phyloP scores from a whole-genome alignment of 2,113 vertebrate genomes.

The Laticauda colubrina region DNA sequence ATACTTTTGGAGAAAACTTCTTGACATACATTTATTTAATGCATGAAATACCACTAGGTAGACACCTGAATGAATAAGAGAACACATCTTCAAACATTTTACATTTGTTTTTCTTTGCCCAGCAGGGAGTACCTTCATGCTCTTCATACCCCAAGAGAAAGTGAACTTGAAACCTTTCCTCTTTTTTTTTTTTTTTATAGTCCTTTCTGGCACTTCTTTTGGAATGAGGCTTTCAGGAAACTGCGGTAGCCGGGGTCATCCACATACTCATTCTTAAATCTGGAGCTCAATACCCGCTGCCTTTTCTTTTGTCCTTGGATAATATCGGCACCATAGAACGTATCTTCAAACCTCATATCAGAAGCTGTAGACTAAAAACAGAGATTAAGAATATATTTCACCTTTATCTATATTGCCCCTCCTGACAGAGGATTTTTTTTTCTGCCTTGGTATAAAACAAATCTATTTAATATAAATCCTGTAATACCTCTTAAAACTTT shows the following conservation, averaged over 20 bases:
- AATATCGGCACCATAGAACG: constrained; percentile 81
- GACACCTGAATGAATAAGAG: constrained; percentile 29
- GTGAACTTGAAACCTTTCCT: background rate
- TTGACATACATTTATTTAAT: constrained; percentile 8
- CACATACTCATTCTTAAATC: constrained; percentile 92
- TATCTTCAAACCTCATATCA: constrained; percentile 93
- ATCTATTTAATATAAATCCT: background rate
- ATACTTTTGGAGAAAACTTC: constrained; percentile 23
- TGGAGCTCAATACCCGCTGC: constrained; percentile 86
- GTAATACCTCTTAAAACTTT: background rate
- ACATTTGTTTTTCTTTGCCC: background rate
- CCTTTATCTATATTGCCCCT: background rate
- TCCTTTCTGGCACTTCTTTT: constrained; percentile 80
- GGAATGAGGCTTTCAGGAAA: constrained; percentile 78
- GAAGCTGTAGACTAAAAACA: constrained; percentile 90
- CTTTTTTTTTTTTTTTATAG: constrained; percentile 66
- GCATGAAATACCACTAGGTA: background rate
- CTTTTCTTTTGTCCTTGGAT: constrained; percentile 90
- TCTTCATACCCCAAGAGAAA: background rate
- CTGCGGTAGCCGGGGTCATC: constrained; percentile 84
- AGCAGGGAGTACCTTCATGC: background rate
- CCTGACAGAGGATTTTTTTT: background rate
- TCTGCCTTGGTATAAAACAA: background rate
- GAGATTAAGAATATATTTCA: constrained; percentile 8
- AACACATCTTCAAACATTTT: background rate